Base-by-base conservation (phyloP, 2,797 vertebrate genomes). In the Sarcophilus harrisii region DNA sequence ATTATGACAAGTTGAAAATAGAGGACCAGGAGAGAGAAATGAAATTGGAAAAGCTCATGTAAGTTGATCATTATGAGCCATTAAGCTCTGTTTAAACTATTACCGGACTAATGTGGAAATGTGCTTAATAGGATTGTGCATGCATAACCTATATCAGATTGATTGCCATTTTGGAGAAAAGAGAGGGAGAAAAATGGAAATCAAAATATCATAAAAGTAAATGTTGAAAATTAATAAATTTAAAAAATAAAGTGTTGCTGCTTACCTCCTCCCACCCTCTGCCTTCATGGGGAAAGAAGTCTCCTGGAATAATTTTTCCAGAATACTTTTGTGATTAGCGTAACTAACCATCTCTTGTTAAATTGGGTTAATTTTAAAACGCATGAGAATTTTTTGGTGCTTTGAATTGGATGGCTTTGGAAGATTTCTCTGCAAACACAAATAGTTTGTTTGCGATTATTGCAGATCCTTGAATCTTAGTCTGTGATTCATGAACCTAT, bases 31-130 rank as follows among this genome's bases (percentile, higher is more conserved):
- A 99, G 97, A 99, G 99, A 97, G 99, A 99, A 55, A 98, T 99
- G 97, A 99, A 99, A 59, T 99, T 99, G 94, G 99, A 99, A 97
- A 99, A 99, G 87, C 99, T 99, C 89, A 96, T 99, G 99, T 99
- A 98, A 99, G 99, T 98, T 66, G 52, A 32, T 58, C 18, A 11
- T 27, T 81, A 45, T 49, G 38, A 49, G 10, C 38, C 38, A 49
- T 49, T 87, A 28, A 87, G 10, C 8, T 49, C 21, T 87, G 66
- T 97, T 91, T 59, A 52, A 55, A 52, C 27, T 49, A 90, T 55
- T 55, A 55, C 0, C 9, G 11, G 54, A 55, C 54, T 55, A 11
- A 55, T 55, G 54, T 55, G 9, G 54, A 55, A 55, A 55, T 52
- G 6, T 55, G 54, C 10, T 55, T 55, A 55, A 55, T 55, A 55